These are phyloP conservation scores for Tenthredo amoena DNA, from an alignment of 2,888 invertebrate genomes.

Conservation along the genomic window DNA sequence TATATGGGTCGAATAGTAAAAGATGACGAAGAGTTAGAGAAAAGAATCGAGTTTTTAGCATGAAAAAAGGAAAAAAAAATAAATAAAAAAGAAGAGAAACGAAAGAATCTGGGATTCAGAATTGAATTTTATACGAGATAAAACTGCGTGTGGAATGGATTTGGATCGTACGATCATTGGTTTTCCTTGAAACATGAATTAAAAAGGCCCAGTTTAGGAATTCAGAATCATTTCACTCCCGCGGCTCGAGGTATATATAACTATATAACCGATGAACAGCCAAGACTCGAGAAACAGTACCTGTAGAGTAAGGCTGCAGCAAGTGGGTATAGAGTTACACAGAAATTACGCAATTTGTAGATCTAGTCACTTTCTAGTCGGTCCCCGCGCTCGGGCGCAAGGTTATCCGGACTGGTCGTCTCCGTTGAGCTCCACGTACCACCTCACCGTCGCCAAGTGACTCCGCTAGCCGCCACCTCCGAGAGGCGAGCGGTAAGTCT, in stretches of 20 bases:
- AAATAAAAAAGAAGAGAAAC: neutral
- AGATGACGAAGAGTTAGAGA: neutral
- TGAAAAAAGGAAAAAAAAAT: neutral
- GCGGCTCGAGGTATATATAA: neutral
- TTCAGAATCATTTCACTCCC: neutral
- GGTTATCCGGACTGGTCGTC: slow-evolving; percentile 49
- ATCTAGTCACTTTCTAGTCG: slow-evolving; percentile 53
- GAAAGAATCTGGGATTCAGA: neutral
- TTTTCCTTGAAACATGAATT: neutral
- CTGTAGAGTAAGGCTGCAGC: slow-evolving; percentile 43
- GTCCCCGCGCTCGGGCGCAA: slow-evolving; percentile 37
- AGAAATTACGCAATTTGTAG: slow-evolving; percentile 53
- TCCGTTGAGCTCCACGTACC: slow-evolving; percentile 25
- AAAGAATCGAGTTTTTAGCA: neutral
- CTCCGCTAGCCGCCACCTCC: neutral
- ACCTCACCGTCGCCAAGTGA: slow-evolving; percentile 4
- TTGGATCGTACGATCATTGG: neutral
- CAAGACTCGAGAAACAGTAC: slow-evolving; percentile 29
- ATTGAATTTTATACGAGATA: neutral
- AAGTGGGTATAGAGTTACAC: slow-evolving; percentile 49
- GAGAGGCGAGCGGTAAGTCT: neutral
- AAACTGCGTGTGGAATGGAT: neutral
- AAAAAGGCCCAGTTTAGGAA: neutral
- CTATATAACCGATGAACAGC: neutral
- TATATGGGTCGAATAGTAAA: neutral